These are phyloP conservation scores for Blastobasis lacticolella DNA, from an alignment of 2,888 invertebrate genomes.

Conservation along the genomic window DNA sequence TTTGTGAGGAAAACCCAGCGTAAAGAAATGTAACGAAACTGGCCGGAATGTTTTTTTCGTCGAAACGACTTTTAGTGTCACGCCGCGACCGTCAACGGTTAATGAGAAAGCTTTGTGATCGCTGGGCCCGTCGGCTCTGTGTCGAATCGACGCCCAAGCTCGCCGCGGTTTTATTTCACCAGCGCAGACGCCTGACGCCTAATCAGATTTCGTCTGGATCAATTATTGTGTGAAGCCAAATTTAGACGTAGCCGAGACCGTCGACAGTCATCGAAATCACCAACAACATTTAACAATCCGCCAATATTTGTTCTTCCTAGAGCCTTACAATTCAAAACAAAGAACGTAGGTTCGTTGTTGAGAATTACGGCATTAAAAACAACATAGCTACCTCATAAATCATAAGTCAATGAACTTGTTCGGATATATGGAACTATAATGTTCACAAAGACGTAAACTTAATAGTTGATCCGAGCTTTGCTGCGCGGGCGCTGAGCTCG, in stretches of 20 bases:
- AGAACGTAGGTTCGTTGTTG: too few relatives aligned
- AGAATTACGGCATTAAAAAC: too few relatives aligned
- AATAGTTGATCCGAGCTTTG: slow-evolving; percentile 9
- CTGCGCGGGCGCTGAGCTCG: slow-evolving; percentile 1
- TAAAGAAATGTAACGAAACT: slow-evolving; percentile 66
- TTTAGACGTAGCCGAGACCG: too few relatives aligned
- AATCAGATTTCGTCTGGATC: too few relatives aligned
- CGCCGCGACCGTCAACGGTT: slow-evolving; percentile 62
- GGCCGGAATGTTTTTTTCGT: slow-evolving; percentile 52
- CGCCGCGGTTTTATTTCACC: slow-evolving; percentile 49
- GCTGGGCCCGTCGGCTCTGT: slow-evolving; percentile 57
- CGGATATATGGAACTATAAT: too few relatives aligned
- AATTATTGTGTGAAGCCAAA: too few relatives aligned
- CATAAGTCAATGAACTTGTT: too few relatives aligned
- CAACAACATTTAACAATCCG: too few relatives aligned
- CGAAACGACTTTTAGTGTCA: slow-evolving; percentile 68
- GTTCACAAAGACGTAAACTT: slow-evolving; percentile 2
- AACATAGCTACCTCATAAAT: too few relatives aligned
- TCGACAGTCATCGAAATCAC: too few relatives aligned
- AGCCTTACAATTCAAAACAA: too few relatives aligned
- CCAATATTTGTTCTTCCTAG: too few relatives aligned
- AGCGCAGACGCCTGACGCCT: slow-evolving; percentile 15
- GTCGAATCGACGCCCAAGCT: slow-evolving; percentile 60
- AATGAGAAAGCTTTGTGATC: slow-evolving; percentile 71
- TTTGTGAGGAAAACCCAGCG: slow-evolving; percentile 67